Percentiles rank a stretch among this genome's conserved stretches.
Evolutionary conservation across 2,113 vertebrate species (phyloP).

Genomic region (Poecile atricapillus): DNA sequence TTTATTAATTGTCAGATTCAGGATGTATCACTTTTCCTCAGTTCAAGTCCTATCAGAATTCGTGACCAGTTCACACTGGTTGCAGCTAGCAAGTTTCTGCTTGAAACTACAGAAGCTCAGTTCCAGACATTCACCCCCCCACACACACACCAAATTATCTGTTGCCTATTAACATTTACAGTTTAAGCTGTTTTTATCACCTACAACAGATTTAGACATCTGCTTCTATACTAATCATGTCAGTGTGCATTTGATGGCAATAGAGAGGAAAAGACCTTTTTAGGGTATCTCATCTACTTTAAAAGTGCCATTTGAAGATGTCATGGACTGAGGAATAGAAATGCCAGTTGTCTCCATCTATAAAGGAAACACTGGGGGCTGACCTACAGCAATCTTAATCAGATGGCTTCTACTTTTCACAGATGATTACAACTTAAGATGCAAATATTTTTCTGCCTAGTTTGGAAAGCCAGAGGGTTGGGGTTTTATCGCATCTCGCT

Average conservation of each 20-base stretch:
- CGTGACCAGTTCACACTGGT: rapidly evolving
- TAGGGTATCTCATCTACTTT: background rate
- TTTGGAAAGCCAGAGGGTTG: background rate
- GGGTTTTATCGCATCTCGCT: too few species aligned
- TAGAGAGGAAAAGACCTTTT: background rate
- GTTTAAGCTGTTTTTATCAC: background rate
- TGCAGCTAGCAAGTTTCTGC: background rate
- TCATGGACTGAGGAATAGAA: background rate
- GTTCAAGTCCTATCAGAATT: background rate
- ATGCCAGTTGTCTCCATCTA: background rate
- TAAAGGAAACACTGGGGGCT: background rate
- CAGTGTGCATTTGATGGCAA: background rate
- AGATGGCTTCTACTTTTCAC: background rate
- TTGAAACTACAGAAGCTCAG: background rate
- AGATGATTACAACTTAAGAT: background rate
- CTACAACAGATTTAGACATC: background rate
- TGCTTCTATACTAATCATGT: background rate
- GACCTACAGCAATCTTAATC: background rate
- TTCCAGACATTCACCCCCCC: background rate
- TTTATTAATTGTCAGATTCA: background rate
- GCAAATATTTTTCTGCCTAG: background rate
- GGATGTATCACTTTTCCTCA: background rate
- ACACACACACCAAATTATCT: background rate
- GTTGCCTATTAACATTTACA: background rate
- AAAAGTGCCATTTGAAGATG: background rate